Evolutionary conservation across 1,140 invertebrate genomes (phyloP).

Genomic region (Microplitis demolitor): DNA sequence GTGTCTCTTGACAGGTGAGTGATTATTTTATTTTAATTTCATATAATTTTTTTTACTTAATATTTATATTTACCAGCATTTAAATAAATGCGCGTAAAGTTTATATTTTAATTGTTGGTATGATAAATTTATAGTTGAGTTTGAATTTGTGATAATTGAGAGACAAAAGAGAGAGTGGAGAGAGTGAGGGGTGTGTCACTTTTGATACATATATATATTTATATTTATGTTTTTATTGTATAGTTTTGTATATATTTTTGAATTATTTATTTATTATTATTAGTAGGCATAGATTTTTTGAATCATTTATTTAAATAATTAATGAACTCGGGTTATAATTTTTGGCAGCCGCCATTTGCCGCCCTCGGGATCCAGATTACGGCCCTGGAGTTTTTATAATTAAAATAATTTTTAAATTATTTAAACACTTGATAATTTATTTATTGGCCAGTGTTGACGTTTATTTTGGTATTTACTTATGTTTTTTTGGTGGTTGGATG

Average conservation of each 20-base stretch:
- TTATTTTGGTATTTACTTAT: background rate
- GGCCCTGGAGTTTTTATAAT: conserved; percentile 15
- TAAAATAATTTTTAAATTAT: background rate
- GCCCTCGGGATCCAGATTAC: conserved; percentile 18
- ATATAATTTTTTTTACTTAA: background rate
- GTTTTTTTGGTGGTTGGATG: too few relatives aligned
- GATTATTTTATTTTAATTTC: background rate
- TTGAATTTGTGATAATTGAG: background rate
- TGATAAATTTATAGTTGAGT: too few relatives aligned
- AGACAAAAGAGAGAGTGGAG: background rate
- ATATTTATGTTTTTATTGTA: too few relatives aligned
- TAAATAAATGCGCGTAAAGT: too few relatives aligned
- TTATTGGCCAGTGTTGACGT: conserved; percentile 8
- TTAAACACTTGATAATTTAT: conserved; percentile 12
- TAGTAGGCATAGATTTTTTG: too few relatives aligned
- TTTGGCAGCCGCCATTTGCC: conserved; percentile 25
- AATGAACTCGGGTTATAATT: too few relatives aligned
- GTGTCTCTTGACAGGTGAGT: conserved; percentile 31
- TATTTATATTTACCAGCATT: too few relatives aligned
- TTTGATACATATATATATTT: too few relatives aligned
- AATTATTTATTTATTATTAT: background rate
- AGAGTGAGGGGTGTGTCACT: conserved; percentile 25
- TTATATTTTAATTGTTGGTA: too few relatives aligned
- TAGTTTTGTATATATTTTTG: background rate
- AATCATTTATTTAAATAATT: too few relatives aligned